phyloP scores from a whole-genome alignment of 2,888 invertebrate species.

The Nymphalis c-album region DNA sequence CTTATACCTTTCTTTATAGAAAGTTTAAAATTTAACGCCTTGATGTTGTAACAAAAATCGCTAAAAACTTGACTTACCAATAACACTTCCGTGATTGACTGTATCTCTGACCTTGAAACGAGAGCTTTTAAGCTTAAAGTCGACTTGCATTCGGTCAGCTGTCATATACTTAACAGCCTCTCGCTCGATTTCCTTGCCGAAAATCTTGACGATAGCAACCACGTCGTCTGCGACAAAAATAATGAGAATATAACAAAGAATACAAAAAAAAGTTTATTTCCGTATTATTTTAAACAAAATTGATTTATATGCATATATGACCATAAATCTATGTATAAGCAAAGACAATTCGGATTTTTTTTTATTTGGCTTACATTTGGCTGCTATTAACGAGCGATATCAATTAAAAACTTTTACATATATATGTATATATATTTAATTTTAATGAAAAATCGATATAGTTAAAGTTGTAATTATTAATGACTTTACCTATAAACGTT shows the following conservation, averaged over 20 bases:
- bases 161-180: constrained; percentile 85
- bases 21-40: background rate
- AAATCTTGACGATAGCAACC: constrained; percentile 85
- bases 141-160: constrained; percentile 84
- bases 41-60: background rate
- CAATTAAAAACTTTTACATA: too few species aligned
- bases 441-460: too few species aligned
- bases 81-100: constrained; percentile 87
- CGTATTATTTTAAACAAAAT: too few species aligned
- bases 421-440: too few species aligned
- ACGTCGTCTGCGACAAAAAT: constrained; percentile 82
- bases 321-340: too few species aligned
- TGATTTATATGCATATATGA: too few species aligned
- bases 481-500: too few species aligned
- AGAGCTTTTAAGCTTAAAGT: constrained; percentile 86
- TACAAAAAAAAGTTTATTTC: background rate
- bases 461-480: too few species aligned
- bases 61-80: constrained; percentile 79
- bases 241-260: background rate
- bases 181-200: constrained; percentile 84
- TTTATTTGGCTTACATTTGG: too few species aligned
- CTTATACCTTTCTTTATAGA: too few species aligned
- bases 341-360: too few species aligned
- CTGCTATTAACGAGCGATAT: too few species aligned
- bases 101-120: constrained; percentile 87